phyloP scores from a whole-genome alignment of 1,140 invertebrate species.

The Leucophenga varia region DNA sequence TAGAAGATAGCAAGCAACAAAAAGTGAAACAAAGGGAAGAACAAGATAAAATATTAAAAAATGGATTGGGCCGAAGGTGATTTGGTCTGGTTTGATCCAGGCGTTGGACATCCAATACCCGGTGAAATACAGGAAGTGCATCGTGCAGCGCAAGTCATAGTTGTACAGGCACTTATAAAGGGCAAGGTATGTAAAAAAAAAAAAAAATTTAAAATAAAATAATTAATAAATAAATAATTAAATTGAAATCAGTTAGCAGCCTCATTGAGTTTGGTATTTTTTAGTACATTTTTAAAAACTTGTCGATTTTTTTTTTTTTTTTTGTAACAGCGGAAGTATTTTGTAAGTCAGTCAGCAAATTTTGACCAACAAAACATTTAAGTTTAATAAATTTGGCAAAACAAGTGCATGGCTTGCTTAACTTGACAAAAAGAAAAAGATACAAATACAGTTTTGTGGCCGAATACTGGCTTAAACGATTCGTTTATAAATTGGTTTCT shows the following conservation, averaged over 20 bases:
- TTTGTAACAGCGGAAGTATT: constrained; percentile 11
- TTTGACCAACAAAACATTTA: too few relatives aligned
- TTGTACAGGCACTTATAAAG: constrained; percentile 82
- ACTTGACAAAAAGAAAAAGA: too few relatives aligned
- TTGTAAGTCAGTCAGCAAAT: constrained; percentile 11
- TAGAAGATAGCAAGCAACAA: not conserved
- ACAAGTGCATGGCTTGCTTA: too few relatives aligned
- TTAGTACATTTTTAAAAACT: not conserved
- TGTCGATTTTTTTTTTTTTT: not conserved
- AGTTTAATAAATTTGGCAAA: too few relatives aligned
- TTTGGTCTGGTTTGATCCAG: constrained; percentile 91
- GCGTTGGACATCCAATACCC: constrained; percentile 82
- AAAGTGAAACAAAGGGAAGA: not conserved
- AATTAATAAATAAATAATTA: too few relatives aligned
- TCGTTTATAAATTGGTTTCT: too few relatives aligned
- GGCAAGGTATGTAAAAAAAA: constrained; percentile 72
- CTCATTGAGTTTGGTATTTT: too few relatives aligned
- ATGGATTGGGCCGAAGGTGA: constrained; percentile 72
- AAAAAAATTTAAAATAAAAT: too few relatives aligned
- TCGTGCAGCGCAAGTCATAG: constrained; percentile 82
- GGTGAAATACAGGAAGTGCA: constrained; percentile 87
- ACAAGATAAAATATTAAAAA: not conserved
- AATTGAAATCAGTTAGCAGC: too few relatives aligned
- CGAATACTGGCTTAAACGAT: too few relatives aligned
- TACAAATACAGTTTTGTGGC: too few relatives aligned